Conservation (phyloP, 2,113 vertebrate species). For the Scalopus aquaticus region DNA sequence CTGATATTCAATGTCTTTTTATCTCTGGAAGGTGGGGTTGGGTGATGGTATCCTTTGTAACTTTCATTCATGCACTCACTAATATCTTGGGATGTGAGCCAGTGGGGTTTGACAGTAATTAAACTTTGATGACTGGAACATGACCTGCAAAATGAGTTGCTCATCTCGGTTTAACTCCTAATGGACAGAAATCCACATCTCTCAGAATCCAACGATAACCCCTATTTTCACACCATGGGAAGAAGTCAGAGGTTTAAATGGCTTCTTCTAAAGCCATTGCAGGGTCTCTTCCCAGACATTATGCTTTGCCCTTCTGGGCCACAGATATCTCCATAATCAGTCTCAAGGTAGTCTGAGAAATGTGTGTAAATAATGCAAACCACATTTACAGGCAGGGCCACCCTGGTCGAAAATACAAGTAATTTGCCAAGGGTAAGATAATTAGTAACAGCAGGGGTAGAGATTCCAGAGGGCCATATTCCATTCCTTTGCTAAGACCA, state of each 20-base stretch:
- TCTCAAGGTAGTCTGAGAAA: background rate
- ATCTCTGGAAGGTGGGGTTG: constrained; percentile 52
- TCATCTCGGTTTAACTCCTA: constrained; percentile 52
- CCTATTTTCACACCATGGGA: background rate
- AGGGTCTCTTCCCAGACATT: background rate
- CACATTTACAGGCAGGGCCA: constrained; percentile 45
- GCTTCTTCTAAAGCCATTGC: background rate
- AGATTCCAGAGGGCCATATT: constrained; percentile 12
- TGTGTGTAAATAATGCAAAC: constrained; percentile 62
- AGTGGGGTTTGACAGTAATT: constrained; percentile 63
- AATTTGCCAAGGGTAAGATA: constrained; percentile 26
- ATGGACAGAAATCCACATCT: constrained; percentile 25
- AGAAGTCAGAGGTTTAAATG: background rate
- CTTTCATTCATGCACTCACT: constrained; percentile 18
- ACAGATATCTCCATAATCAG: constrained; percentile 9
- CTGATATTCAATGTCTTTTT: constrained; percentile 39
- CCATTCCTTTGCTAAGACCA: background rate
- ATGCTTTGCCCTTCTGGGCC: constrained; percentile 16
- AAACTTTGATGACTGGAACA: constrained; percentile 57
- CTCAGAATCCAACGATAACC: background rate
- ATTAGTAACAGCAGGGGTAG: constrained; percentile 63
- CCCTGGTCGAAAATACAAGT: background rate
- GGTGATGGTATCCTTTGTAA: constrained; percentile 40
- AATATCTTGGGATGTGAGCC: background rate
- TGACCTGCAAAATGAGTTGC: constrained; percentile 67